These are phyloP conservation scores for Cotesia typhae DNA, from an alignment of 1,140 invertebrate species.

Conservation along the genomic window DNA sequence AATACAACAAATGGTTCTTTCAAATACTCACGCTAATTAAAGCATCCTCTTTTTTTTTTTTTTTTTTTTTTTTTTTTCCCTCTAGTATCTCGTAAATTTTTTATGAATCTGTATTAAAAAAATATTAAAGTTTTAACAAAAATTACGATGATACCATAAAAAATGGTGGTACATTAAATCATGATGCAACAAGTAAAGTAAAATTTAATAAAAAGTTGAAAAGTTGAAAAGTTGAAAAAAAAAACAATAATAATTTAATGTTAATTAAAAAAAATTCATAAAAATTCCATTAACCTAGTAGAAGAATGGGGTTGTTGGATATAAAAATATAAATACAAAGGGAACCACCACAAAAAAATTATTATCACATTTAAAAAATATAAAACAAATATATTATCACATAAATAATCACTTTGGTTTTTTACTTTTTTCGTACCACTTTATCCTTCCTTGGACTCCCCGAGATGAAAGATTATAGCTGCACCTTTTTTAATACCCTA, in stretches of 20 bases:
- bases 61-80: no score
- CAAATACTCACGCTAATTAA: no score
- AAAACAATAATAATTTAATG: no score
- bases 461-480: constrained; percentile 26
- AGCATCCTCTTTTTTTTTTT: no score
- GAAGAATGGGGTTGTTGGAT: no score
- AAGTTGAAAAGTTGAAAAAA: background rate
- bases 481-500: constrained; percentile 10
- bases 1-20: no score
- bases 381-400: background rate
- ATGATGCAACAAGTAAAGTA: constrained; percentile 17
- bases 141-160: background rate
- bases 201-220: no score
- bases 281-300: no score
- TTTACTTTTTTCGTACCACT: constrained; percentile 26
- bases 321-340: no score
- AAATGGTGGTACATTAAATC: background rate
- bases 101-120: no score
- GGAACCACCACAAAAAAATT: no score
- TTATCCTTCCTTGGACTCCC: constrained; percentile 3
- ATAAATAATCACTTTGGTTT: background rate
- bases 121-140: background rate
- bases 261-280: constrained; percentile 1
- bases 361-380: background rate
- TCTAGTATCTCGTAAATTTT: no score